Conservation (phyloP, 2,888 invertebrate species). For the Operophtera brumata region DNA sequence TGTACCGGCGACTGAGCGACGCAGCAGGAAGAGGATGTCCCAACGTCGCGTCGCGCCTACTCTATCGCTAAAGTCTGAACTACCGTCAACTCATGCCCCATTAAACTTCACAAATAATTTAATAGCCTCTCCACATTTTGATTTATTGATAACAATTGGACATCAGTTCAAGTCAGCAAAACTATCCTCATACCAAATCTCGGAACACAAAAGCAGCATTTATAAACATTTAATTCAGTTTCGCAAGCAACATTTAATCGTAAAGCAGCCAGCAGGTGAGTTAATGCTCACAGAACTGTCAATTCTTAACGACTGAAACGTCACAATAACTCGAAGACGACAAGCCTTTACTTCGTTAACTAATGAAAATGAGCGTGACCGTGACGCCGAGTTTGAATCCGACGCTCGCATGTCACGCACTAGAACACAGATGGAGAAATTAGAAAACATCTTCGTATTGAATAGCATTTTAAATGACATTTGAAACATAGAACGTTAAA, state of each 20-base stretch:
- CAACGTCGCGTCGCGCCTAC: slow-evolving; percentile 38
- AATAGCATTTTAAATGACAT: slow-evolving; percentile 22
- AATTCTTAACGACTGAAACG: slow-evolving; percentile 34
- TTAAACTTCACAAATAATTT: slow-evolving; percentile 31
- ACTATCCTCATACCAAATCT: background rate
- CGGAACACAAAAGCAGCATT: background rate
- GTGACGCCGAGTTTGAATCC: slow-evolving; percentile 40
- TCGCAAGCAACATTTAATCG: slow-evolving; percentile 5
- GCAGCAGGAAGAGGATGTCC: slow-evolving; percentile 74
- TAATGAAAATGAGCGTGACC: slow-evolving; percentile 68
- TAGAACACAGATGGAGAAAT: slow-evolving; percentile 32
- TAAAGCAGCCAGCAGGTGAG: slow-evolving; percentile 13
- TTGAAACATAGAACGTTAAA: slow-evolving; percentile 29
- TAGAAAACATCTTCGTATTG: slow-evolving; percentile 27
- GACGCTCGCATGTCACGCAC: slow-evolving; percentile 44
- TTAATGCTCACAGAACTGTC: slow-evolving; percentile 20
- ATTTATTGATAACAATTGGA: slow-evolving; percentile 14
- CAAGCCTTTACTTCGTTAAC: slow-evolving; percentile 53
- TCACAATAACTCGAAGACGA: slow-evolving; percentile 38
- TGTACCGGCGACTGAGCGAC: slow-evolving; percentile 41
- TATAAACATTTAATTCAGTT: slow-evolving; percentile 7
- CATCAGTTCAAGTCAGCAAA: background rate
- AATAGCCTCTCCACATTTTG: slow-evolving; percentile 15
- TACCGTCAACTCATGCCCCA: slow-evolving; percentile 40
- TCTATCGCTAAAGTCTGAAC: slow-evolving; percentile 23